Conservation (phyloP, 1,140 invertebrate genomes). For the Drosophila lini region DNA sequence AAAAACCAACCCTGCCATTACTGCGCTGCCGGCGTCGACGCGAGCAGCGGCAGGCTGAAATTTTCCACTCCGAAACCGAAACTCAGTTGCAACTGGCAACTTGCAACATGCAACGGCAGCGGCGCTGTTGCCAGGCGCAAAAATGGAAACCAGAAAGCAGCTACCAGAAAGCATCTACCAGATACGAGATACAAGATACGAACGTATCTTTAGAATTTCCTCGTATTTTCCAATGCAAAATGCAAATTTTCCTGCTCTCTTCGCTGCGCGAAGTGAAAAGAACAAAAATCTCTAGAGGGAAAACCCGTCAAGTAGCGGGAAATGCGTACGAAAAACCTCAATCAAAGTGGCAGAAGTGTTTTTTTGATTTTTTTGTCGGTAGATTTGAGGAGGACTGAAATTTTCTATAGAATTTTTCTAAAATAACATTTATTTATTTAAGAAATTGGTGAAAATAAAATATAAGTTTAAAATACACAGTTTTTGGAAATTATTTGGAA, state of each 20-base stretch:
- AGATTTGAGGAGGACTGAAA: neutral
- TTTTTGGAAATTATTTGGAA: neutral
- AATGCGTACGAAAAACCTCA: conserved; percentile 21
- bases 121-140: conserved; percentile 39
- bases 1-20: conserved; percentile 35
- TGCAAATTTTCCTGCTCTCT: conserved; percentile 41
- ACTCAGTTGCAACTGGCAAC: conserved; percentile 55
- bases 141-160: conserved; percentile 12
- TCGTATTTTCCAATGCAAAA: conserved; percentile 39
- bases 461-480: too few relatives aligned
- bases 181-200: conserved; percentile 31
- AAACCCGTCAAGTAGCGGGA: conserved; percentile 15
- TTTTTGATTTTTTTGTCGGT: neutral
- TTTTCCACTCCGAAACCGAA: conserved; percentile 71
- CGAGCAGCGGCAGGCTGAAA: conserved; percentile 64
- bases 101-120: conserved; percentile 27
- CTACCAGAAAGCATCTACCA: conserved; percentile 22
- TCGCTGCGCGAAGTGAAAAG: conserved; percentile 24
- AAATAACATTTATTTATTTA: neutral
- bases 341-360: conserved; percentile 11
- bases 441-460: neutral
- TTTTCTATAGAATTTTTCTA: neutral
- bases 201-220: conserved; percentile 36
- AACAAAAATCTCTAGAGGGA: conserved; percentile 15
- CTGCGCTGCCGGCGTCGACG: conserved; percentile 32